phyloP scores from a whole-genome alignment of 2,888 invertebrate genomes.

The Operophtera brumata region DNA sequence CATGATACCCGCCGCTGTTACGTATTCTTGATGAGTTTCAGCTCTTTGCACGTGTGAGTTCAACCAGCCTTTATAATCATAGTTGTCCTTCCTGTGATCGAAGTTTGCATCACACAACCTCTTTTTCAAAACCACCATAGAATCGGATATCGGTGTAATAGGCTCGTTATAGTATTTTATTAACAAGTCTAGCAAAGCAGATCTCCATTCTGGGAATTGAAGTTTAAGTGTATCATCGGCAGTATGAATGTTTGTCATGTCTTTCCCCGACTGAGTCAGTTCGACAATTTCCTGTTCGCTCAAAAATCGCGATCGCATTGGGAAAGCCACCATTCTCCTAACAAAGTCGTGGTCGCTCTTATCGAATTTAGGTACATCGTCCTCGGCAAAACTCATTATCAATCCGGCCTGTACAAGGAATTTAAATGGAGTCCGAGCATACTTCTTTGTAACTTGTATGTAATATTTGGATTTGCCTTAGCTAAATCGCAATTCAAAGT shows the following conservation, averaged over 20 bases:
- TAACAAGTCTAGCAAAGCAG: slow-evolving; percentile 15
- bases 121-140: not conserved
- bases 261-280: no score
- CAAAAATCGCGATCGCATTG: no score
- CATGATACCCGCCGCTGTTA: no score
- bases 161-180: slow-evolving; percentile 9
- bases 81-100: no score
- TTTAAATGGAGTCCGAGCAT: not conserved
- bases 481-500: slow-evolving; percentile 6
- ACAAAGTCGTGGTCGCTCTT: slow-evolving; percentile 2
- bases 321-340: slow-evolving; percentile 6
- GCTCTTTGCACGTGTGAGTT: no score
- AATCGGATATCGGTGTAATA: not conserved
- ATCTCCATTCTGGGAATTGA: slow-evolving; percentile 11
- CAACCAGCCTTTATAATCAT: no score
- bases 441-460: not conserved
- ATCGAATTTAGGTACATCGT: slow-evolving; percentile 12
- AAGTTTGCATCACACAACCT: no score
- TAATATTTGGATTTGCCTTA: not conserved
- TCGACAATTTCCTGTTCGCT: not conserved
- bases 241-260: not conserved
- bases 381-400: slow-evolving; percentile 2
- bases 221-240: slow-evolving; percentile 7
- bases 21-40: no score
- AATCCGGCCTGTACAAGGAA: slow-evolving; percentile 6